Evolutionary conservation across 2,888 invertebrate genomes (phyloP), one percentile per base, ranked within the genome.

Genomic region (Epistrophe grossulariae): DNA sequence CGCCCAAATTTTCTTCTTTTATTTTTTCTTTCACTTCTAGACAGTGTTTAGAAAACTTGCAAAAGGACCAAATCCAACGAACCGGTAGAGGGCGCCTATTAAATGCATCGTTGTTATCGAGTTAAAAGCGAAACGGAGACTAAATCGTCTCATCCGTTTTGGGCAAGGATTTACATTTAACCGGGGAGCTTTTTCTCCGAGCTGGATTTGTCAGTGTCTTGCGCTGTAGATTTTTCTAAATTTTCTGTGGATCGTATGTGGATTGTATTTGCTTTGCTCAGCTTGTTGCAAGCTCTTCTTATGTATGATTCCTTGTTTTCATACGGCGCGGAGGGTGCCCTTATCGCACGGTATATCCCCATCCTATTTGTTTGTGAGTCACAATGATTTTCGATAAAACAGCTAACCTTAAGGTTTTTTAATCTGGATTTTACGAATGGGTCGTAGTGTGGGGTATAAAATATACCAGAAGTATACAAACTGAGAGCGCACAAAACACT

Each of bases 101-200:
- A 52, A 73, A 64, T 48, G 45, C 84, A 84, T 88, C 73, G 73
- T 80, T 84, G 62, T 80, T 88, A 70, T 73, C 88, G 84, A 80
- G 62, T 88, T 88, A 66, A 79, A 74, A 84, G 84, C 35, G 72
- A 84, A 80, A 73, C 88, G 84, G 80, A 83, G 84, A 88, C 88
- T 88, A 55, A 87, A 68, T 55, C 66, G 35, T 60, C 60, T 64
- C 74, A 66, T 73, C 55, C 52, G 64, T 52, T 19, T 52, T 5
- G 8, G 74, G 31, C 43, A 62, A 38, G 83, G 60, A 72, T 71
- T 76, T 48, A 28, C 79, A 74, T 64, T 43, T 55, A 66, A 6
- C 17, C 38, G 4, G 31, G 28, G 31, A 87, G 87, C 87, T 87
- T 79, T 87, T 38, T 50, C 52, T 62, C 50, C 45, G 24, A 43